phyloP scores from a whole-genome alignment of 2,888 invertebrate species.

The Calameuta idolon region DNA sequence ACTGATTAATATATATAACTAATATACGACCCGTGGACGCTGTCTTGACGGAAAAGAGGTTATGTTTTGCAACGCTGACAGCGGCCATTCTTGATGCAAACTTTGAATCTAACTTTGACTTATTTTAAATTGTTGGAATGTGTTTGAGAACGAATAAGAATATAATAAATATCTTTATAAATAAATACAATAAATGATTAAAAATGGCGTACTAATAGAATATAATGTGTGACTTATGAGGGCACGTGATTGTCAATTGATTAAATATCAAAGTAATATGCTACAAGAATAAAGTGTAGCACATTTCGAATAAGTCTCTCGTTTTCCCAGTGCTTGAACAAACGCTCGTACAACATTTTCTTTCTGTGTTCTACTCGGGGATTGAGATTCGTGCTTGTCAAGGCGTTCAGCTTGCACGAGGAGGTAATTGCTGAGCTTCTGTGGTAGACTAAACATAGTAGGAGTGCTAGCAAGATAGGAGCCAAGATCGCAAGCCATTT shows the following conservation, averaged over 20 bases:
- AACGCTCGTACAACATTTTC: slow-evolving; percentile 31
- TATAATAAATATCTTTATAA: not conserved
- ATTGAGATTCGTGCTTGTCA: slow-evolving; percentile 15
- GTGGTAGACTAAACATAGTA: slow-evolving; percentile 21
- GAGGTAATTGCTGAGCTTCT: slow-evolving; percentile 30
- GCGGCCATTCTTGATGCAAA: not conserved
- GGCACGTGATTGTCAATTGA: not conserved
- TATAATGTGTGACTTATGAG: not conserved
- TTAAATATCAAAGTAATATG: not conserved
- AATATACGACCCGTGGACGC: not conserved
- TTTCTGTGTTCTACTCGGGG: not conserved
- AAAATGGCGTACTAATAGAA: not conserved
- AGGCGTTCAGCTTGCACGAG: slow-evolving; percentile 20
- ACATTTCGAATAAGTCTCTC: slow-evolving; percentile 37
- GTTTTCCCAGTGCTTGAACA: slow-evolving; percentile 35
- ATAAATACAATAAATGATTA: not conserved
- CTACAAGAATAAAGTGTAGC: slow-evolving; percentile 16
- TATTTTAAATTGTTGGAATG: not conserved
- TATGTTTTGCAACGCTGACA: not conserved
- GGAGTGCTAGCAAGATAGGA: slow-evolving; percentile 28
- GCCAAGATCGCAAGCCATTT: slow-evolving; percentile 41
- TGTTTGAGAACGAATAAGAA: not conserved
- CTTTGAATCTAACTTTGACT: not conserved
- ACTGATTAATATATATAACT: not conserved
- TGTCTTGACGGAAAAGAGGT: not conserved